Conservation (phyloP, 30 jellyfish, hydroid and myxozoan species). For the Clytia hemisphaerica region DNA sequence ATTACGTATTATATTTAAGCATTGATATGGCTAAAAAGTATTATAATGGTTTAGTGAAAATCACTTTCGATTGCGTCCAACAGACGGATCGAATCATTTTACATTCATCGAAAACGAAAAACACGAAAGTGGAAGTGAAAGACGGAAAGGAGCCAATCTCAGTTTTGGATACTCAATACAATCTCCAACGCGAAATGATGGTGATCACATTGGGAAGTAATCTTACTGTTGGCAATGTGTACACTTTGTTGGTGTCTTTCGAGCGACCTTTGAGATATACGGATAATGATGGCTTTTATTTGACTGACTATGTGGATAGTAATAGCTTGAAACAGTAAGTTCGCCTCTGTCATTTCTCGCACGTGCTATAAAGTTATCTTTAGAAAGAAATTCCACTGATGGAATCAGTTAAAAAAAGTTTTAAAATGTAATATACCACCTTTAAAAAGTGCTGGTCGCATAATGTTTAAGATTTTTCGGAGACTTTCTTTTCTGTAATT, state of each 20-base stretch:
- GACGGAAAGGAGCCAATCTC: too few relatives aligned
- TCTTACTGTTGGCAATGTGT: not conserved
- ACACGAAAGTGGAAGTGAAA: not conserved
- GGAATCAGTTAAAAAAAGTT: too few relatives aligned
- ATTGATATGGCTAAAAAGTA: not conserved
- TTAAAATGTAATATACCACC: too few relatives aligned
- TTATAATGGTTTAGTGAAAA: conserved; percentile 6
- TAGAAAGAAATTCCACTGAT: too few relatives aligned
- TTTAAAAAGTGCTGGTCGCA: too few relatives aligned
- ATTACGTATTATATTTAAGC: not conserved
- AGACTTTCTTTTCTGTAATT: too few relatives aligned
- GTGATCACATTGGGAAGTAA: not conserved
- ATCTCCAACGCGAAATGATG: conserved; percentile 6
- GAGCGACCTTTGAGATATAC: not conserved
- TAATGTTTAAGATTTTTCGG: too few relatives aligned
- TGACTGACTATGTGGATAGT: not conserved
- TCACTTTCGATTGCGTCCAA: not conserved
- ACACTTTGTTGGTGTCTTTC: not conserved
- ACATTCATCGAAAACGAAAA: not conserved
- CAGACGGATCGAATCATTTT: not conserved
- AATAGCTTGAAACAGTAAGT: conserved; percentile 6
- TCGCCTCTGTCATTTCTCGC: not conserved
- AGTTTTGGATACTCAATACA: not conserved
- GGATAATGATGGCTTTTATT: not conserved
- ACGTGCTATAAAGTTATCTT: too few relatives aligned